A percentile compares a stretch with the other conserved stretches of the same genome.
Evolutionary conservation across 1,140 invertebrate genomes (phyloP).

Genomic region (Musca vetustissima): DNA sequence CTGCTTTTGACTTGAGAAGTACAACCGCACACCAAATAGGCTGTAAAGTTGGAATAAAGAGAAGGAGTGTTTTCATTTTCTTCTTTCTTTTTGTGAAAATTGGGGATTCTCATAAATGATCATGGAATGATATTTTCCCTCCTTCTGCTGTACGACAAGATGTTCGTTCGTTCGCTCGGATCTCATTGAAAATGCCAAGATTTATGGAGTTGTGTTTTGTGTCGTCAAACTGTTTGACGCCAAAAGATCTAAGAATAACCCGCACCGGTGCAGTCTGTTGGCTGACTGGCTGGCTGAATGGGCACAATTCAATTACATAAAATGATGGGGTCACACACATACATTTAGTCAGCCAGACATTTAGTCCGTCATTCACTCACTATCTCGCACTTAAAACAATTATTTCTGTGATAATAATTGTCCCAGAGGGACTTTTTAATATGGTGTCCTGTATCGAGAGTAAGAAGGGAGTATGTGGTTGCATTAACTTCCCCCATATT

Average conservation of each 20-base stretch:
- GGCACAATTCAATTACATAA: conserved; percentile 13
- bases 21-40: no score
- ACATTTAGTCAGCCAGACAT: no score
- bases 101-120: no score
- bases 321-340: conserved; percentile 13
- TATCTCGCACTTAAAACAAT: conserved; percentile 8
- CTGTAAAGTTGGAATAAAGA: not conserved
- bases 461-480: no score
- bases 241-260: conserved; percentile 20
- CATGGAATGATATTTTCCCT: no score
- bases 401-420: conserved; percentile 2
- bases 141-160: no score
- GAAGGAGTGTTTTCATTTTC: conserved; percentile 4
- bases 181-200: not conserved
- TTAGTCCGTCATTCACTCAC: not conserved
- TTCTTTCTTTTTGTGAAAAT: no score
- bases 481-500: no score
- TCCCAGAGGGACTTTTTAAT: not conserved
- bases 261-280: no score
- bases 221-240: conserved; percentile 7
- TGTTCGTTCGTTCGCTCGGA: not conserved
- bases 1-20: not conserved
- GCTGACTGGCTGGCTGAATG: no score
- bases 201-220: conserved; percentile 11
- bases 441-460: no score